Conservation (phyloP, 1,140 invertebrate genomes). For the Lordiphosa clarofinis region DNA sequence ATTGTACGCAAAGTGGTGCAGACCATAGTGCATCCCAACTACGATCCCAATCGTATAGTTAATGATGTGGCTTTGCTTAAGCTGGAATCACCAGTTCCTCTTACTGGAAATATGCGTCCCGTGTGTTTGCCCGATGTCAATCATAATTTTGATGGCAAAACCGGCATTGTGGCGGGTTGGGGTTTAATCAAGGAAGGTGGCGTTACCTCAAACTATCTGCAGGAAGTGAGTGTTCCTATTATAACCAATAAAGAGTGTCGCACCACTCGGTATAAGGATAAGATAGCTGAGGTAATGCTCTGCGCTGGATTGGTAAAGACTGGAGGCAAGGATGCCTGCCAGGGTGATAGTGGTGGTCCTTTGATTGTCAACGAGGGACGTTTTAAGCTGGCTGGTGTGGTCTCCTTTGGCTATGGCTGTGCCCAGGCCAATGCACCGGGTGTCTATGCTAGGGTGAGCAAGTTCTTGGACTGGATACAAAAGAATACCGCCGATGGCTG, state of each 20-base stretch:
- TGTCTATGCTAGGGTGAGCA: slow-evolving; percentile 88
- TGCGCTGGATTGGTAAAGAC: slow-evolving; percentile 93
- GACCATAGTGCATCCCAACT: slow-evolving; percentile 60
- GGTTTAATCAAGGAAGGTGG: slow-evolving; percentile 92
- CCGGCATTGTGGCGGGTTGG: slow-evolving; percentile 92
- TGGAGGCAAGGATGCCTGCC: slow-evolving; percentile 95
- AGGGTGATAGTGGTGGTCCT: slow-evolving; percentile 81
- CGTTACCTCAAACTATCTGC: slow-evolving; percentile 89
- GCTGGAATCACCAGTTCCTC: slow-evolving; percentile 84
- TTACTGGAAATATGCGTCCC: slow-evolving; percentile 90
- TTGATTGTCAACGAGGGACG: slow-evolving; percentile 68
- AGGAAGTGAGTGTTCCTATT: slow-evolving; percentile 91
- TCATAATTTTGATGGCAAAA: slow-evolving; percentile 70
- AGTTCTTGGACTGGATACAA: slow-evolving; percentile 84
- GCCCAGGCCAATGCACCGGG: slow-evolving; percentile 87
- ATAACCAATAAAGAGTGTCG: slow-evolving; percentile 92
- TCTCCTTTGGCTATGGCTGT: slow-evolving; percentile 88
- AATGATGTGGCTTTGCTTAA: slow-evolving; percentile 89
- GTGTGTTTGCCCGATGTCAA: slow-evolving; percentile 87
- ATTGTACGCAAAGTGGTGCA: slow-evolving; percentile 64
- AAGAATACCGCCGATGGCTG: slow-evolving; percentile 64
- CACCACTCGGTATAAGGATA: slow-evolving; percentile 92
- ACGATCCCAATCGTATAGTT: slow-evolving; percentile 79
- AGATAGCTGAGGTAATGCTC: slow-evolving; percentile 93
- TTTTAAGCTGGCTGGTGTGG: slow-evolving; percentile 82